These are phyloP conservation scores for Pollicipes pollicipes DNA, from an alignment of 1,140 invertebrate genomes.

Conservation along the genomic window DNA sequence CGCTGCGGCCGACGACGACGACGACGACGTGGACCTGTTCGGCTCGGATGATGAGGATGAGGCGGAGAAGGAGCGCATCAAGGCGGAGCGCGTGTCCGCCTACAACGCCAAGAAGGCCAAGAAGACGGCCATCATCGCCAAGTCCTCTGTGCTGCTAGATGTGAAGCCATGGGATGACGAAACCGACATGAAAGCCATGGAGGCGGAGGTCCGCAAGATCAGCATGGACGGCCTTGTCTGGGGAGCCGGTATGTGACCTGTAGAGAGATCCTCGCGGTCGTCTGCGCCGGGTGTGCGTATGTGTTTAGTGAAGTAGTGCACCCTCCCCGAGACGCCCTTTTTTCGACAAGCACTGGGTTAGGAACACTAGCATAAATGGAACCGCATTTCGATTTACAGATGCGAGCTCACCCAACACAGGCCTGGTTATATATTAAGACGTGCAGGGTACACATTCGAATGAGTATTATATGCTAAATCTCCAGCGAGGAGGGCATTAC, in stretches of 20 bases:
- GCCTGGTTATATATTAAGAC: too few species aligned
- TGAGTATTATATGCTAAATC: too few species aligned
- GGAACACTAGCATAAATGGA: too few species aligned
- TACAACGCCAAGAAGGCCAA: slow-evolving; percentile 86
- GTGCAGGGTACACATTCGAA: too few species aligned
- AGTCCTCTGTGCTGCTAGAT: slow-evolving; percentile 83
- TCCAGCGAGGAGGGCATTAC: too few species aligned
- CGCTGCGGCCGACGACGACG: slow-evolving; percentile 33
- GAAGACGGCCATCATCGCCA: slow-evolving; percentile 78
- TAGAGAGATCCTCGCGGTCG: too few species aligned
- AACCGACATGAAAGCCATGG: slow-evolving; percentile 81
- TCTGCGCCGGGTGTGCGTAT: too few species aligned
- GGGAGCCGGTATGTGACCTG: slow-evolving; percentile 52
- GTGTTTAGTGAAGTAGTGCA: too few species aligned
- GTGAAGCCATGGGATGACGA: slow-evolving; percentile 97
- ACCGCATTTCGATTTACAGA: too few species aligned
- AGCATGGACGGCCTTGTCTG: slow-evolving; percentile 76
- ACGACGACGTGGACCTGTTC: slow-evolving; percentile 66
- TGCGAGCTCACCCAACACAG: too few species aligned
- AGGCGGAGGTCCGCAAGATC: slow-evolving; percentile 58
- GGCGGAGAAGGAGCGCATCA: slow-evolving; percentile 45
- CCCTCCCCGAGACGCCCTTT: too few species aligned
- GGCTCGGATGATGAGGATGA: slow-evolving; percentile 52
- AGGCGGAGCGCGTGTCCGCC: slow-evolving; percentile 70
- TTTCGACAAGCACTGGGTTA: too few species aligned